Conservation (phyloP, 2,113 vertebrate species). For the Albula glossodonta region DNA sequence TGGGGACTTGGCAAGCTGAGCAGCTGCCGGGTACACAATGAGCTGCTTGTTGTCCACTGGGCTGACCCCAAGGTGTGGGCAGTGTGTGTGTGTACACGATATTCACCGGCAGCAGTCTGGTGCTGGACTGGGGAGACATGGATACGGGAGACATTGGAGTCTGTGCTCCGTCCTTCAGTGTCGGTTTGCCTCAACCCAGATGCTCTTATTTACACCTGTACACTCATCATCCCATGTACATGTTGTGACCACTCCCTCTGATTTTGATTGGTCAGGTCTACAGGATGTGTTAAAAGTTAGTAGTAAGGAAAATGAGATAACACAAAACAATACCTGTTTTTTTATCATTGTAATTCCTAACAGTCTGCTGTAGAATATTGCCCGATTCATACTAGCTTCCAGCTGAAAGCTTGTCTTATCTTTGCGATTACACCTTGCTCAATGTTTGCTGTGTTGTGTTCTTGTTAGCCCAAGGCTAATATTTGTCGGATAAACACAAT, state of each 20-base stretch:
- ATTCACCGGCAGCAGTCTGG: too few species aligned
- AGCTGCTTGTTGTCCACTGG: not conserved
- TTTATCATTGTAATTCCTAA: not conserved
- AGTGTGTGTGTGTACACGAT: not conserved
- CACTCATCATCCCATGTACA: not conserved
- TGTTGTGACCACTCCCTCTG: not conserved
- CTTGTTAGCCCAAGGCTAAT: not conserved
- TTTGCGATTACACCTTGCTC: not conserved
- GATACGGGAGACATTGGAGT: too few species aligned
- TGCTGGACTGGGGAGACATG: too few species aligned
- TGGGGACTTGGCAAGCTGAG: not conserved
- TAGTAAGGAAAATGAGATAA: not conserved
- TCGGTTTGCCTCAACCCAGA: too few species aligned
- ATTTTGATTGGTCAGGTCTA: not conserved
- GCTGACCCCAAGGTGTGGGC: not conserved
- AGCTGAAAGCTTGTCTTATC: not conserved
- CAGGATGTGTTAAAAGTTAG: not conserved
- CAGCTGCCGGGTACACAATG: not conserved
- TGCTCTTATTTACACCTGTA: too few species aligned
- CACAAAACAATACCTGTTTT: not conserved
- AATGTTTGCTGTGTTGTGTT: not conserved
- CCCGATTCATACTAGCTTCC: not conserved
- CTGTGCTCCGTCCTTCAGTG: too few species aligned
- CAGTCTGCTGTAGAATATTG: not conserved
- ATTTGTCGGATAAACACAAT: not conserved